Base-by-base conservation (phyloP, 2,888 invertebrate species). In the Hololepta plana region DNA sequence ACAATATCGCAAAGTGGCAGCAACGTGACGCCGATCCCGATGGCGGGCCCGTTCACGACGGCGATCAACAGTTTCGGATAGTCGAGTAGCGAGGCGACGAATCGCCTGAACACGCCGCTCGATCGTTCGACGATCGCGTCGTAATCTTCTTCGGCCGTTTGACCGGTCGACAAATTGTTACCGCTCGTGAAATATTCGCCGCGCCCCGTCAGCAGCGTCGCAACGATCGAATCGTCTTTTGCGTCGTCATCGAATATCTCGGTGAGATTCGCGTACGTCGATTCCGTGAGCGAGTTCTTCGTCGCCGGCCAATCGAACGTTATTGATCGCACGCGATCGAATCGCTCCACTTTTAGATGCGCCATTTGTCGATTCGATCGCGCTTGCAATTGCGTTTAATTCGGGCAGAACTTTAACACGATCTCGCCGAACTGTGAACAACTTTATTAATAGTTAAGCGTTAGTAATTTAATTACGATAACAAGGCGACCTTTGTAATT, bases 1-100 rank as follows among this genome's bases (percentile, higher is more conserved):
- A 90, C 75, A 30, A 82, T 60, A 60, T 96, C 95, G 57, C 76
- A 88, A 2, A 95, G 59, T 1, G 74, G 76, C 26, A 87, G 58
- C 6, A 77, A 72, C 1, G 95, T 95, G 3, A 75, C 76, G 20
- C 76, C 75, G 38, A 96, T 74, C 13, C 96, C 96, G 38, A 95
- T 71, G 8, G 90, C 87, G 20, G 91, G 91, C 2, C 96, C 96
- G 62, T 96, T 93, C 0, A 95, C 74, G 30, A 91, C 57, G 8
- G 77, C 81, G 34, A 95, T 63, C 21, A 96, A 49, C 16, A 90
- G 56, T 55, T 96, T 98, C 0, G 85, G 81, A 50, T 84, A 90
- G 37, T 72, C 69, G 35, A 91, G 82, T 38, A 88, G 73, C 1
- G 80, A 62, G 31, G 64, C 59, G 2, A 90, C 63, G 55, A 79